Conservation (phyloP, 2,113 vertebrate species). For the Donacobius atricapilla region DNA sequence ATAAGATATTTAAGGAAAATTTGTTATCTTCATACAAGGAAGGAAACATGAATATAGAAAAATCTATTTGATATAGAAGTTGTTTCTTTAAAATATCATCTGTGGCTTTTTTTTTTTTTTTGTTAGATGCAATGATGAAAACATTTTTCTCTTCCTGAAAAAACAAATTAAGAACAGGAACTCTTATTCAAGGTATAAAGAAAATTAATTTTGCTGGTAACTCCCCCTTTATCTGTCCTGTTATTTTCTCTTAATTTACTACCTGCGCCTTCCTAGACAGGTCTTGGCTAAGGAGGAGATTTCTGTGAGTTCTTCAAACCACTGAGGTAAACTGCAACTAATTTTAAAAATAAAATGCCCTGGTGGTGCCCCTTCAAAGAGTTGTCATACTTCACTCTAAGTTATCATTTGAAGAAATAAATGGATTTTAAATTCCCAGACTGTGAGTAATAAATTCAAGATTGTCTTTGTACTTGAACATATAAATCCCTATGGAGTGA, state of each 20-base stretch:
- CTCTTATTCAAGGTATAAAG: neutral
- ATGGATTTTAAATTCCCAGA: neutral
- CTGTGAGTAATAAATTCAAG: neutral
- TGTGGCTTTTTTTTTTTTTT: neutral
- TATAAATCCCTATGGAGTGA: neutral
- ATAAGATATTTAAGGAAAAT: neutral
- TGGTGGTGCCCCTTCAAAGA: neutral
- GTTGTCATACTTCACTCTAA: neutral
- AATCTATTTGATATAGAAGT: neutral
- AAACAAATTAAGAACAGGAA: neutral
- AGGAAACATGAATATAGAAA: neutral
- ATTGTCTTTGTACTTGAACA: neutral
- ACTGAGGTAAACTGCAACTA: neutral
- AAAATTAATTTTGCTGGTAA: neutral
- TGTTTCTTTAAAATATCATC: neutral
- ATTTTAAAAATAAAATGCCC: neutral
- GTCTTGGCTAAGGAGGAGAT: neutral
- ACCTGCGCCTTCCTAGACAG: neutral
- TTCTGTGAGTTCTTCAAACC: neutral
- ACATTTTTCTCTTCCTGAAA: neutral
- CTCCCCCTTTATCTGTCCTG: neutral
- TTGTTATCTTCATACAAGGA: neutral
- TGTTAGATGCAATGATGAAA: neutral
- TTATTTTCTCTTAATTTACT: neutral
- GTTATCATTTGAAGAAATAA: slow-evolving; percentile 3